Evolutionary conservation across 2,797 vertebrate genomes (phyloP).

Genomic region (Macrochelys suwanniensis): DNA sequence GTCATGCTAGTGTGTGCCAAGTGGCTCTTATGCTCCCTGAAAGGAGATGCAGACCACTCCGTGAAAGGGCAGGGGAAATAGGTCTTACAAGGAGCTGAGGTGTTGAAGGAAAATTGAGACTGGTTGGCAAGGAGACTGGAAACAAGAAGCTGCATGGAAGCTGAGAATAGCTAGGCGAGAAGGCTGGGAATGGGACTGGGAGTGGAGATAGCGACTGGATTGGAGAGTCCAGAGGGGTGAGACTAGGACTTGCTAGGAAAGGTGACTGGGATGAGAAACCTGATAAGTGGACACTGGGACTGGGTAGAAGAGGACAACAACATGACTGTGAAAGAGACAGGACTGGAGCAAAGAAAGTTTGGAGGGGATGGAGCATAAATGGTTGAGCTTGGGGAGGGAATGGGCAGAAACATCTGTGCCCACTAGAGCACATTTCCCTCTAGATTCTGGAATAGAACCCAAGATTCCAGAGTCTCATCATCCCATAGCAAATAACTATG

Average conservation of each 20-base stretch:
- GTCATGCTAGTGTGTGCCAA: too few species aligned
- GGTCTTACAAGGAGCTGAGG: background rate
- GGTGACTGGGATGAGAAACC: background rate
- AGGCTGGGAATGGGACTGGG: background rate
- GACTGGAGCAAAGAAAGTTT: too few species aligned
- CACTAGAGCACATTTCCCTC: too few species aligned
- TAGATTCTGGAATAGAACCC: too few species aligned
- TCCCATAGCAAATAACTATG: too few species aligned
- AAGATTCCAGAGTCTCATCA: too few species aligned
- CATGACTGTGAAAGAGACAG: too few species aligned
- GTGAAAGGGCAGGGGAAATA: too few species aligned
- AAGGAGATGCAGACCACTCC: too few species aligned
- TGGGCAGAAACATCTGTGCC: too few species aligned
- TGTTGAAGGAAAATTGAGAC: background rate
- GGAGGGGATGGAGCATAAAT: background rate
- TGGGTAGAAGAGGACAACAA: too few species aligned
- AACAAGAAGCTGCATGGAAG: background rate
- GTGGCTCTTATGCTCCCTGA: too few species aligned
- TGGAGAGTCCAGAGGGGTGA: background rate
- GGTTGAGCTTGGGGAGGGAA: background rate
- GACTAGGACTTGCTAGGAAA: background rate
- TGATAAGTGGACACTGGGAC: background rate
- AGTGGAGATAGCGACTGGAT: background rate
- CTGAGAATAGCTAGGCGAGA: background rate
- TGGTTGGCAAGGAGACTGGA: background rate